Percentiles rank a stretch among this genome's conserved stretches.
phyloP scores from a whole-genome alignment of 2,888 invertebrate species.

The Dilophus febrilis region DNA sequence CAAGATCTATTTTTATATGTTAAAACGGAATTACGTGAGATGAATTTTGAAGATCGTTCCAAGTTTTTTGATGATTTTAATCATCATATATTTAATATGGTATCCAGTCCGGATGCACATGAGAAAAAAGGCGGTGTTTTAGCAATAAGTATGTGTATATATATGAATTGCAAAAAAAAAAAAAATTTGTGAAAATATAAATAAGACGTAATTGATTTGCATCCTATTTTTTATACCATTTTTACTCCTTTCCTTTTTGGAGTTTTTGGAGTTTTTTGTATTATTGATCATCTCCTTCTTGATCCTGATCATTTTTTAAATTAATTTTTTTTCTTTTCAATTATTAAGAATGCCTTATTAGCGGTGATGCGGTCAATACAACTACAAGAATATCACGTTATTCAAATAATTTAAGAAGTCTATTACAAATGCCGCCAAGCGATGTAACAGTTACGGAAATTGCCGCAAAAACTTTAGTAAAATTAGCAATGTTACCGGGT shows the following conservation, averaged over 20 bases:
- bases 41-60: constrained; percentile 76
- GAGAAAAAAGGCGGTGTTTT: constrained; percentile 92
- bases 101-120: constrained; percentile 77
- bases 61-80: constrained; percentile 89
- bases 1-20: constrained; percentile 80
- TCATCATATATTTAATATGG: constrained; percentile 91
- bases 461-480: constrained; percentile 88
- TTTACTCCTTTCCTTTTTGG: too few species aligned
- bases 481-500: constrained; percentile 77
- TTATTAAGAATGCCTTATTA: constrained; percentile 88
- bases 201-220: too few species aligned
- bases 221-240: too few species aligned
- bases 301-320: too few species aligned
- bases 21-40: constrained; percentile 77
- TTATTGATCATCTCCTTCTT: neutral
- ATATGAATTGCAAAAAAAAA: too few species aligned
- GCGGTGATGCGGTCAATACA: constrained; percentile 83
- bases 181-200: too few species aligned
- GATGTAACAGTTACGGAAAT: constrained; percentile 92
- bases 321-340: too few species aligned
- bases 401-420: constrained; percentile 78
- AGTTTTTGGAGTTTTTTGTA: too few species aligned
- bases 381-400: constrained; percentile 80
- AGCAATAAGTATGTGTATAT: constrained; percentile 53
- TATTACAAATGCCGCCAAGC: constrained; percentile 56